Evolutionary conservation across 64 coral and sea anemone genomes (phyloP).

Genomic region (Porites lutea): DNA sequence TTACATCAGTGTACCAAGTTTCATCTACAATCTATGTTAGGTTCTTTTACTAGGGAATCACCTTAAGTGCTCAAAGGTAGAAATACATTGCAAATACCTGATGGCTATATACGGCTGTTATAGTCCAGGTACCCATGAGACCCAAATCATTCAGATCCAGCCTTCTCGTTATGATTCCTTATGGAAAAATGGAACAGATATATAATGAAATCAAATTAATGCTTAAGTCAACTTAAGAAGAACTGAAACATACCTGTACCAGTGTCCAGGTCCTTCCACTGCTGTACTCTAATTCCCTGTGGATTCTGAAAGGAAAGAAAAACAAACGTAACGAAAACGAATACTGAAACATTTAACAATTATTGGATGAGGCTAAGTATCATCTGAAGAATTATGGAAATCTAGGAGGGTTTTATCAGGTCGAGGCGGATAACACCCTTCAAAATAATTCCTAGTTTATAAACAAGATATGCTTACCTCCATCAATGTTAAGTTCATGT

Average conservation of each 20-base stretch:
- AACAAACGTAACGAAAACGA: not conserved
- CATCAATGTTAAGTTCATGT: too few relatives aligned
- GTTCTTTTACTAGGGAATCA: too few relatives aligned
- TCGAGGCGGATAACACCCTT: too few relatives aligned
- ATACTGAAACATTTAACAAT: too few relatives aligned
- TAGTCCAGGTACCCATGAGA: conserved; percentile 60
- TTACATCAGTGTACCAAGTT: too few relatives aligned
- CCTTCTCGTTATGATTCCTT: conserved; percentile 50
- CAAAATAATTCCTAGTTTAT: too few relatives aligned
- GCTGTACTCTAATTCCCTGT: conserved; percentile 67
- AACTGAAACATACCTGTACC: conserved; percentile 42
- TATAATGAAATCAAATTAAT: not conserved
- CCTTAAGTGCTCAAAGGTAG: not conserved
- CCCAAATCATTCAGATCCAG: conserved; percentile 23
- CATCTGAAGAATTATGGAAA: too few relatives aligned
- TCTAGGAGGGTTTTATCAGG: too few relatives aligned
- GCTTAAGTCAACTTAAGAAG: too few relatives aligned
- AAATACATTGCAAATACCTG: conserved; percentile 46
- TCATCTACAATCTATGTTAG: too few relatives aligned
- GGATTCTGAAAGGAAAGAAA: conserved; percentile 58
- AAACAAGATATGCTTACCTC: too few relatives aligned
- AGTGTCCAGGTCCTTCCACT: conserved; percentile 70
- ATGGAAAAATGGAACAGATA: not conserved
- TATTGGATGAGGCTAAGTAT: too few relatives aligned
- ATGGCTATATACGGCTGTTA: conserved; percentile 68